phyloP scores from a whole-genome alignment of 2,888 invertebrate genomes.

The Chrysopilus asiliformis region DNA sequence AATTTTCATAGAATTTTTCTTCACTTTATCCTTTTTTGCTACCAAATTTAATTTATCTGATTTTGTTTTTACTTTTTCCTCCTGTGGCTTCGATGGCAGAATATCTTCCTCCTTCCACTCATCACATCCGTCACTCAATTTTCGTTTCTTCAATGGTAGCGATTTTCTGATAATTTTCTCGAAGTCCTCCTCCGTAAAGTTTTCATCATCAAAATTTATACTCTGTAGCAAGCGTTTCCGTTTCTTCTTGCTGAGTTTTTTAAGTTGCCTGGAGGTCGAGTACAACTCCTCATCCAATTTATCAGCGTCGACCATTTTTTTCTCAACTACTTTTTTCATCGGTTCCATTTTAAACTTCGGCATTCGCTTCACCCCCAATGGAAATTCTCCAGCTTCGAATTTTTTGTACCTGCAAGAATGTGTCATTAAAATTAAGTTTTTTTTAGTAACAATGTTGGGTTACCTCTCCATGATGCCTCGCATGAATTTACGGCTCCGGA shows the following conservation, averaged over 20 bases:
- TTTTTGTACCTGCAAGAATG: conserved; percentile 41
- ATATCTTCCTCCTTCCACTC: conserved; percentile 5
- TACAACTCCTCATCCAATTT: conserved; percentile 40
- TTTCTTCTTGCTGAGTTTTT: conserved; percentile 35
- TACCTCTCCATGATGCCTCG: conserved; percentile 40
- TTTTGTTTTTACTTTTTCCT: conserved; percentile 12
- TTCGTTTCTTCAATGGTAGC: conserved; percentile 16
- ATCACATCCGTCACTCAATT: neutral
- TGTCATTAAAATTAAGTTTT: neutral
- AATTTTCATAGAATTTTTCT: conserved; percentile 2
- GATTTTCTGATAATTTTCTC: conserved; percentile 25
- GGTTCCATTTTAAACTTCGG: conserved; percentile 29
- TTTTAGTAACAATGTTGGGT: conserved; percentile 18
- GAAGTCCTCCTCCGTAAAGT: conserved; percentile 28
- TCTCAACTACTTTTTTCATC: conserved; percentile 23
- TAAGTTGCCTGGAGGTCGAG: conserved; percentile 29
- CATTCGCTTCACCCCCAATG: conserved; percentile 47
- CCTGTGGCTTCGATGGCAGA: conserved; percentile 11
- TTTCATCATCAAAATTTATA: conserved; percentile 25
- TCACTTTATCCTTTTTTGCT: conserved; percentile 1
- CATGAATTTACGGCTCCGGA: conserved; percentile 44
- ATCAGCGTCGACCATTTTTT: conserved; percentile 34
- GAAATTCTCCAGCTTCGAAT: conserved; percentile 49
- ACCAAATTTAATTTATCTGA: neutral
- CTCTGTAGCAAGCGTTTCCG: conserved; percentile 27